Percentiles rank a stretch among this genome's conserved stretches.
phyloP scores from a whole-genome alignment of 1,140 invertebrate genomes.

The Stegodyphus mimosarum region DNA sequence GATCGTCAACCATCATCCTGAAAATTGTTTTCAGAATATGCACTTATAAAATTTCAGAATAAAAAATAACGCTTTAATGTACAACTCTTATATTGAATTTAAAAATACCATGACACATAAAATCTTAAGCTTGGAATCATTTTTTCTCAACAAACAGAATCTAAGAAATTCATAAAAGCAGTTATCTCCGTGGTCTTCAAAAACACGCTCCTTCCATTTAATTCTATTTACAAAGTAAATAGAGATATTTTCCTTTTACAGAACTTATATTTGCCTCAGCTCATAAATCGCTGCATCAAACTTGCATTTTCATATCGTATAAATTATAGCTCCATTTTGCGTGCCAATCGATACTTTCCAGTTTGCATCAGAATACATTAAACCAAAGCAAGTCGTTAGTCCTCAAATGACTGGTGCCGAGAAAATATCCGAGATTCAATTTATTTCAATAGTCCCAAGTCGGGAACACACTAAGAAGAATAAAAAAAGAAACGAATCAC shows the following conservation, averaged over 20 bases:
- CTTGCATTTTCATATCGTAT: conserved; percentile 3
- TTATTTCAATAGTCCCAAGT: conserved; percentile 49
- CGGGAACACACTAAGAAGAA: not conserved
- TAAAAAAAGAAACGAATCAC: conserved; percentile 22
- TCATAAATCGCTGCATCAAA: conserved; percentile 36
- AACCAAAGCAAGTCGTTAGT: conserved; percentile 48
- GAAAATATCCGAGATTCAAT: conserved; percentile 49
- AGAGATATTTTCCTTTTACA: not conserved
- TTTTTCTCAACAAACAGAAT: no score
- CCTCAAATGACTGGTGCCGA: conserved; percentile 23
- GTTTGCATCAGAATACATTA: conserved; percentile 22
- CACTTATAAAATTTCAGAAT: no score
- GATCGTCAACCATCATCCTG: no score
- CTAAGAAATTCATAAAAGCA: no score
- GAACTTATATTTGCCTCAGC: not conserved
- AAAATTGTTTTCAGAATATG: no score
- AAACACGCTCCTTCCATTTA: not conserved
- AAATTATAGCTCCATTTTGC: conserved; percentile 1
- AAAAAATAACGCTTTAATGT: no score
- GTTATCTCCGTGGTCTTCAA: no score
- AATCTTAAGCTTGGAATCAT: no score
- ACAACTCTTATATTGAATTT: no score
- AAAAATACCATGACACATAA: no score
- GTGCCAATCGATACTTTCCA: conserved; percentile 22
- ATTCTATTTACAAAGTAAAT: not conserved